These are phyloP conservation scores for Caenorhabditis tropicalis DNA, from an alignment of 1,140 invertebrate genomes.

Conservation along the genomic window DNA sequence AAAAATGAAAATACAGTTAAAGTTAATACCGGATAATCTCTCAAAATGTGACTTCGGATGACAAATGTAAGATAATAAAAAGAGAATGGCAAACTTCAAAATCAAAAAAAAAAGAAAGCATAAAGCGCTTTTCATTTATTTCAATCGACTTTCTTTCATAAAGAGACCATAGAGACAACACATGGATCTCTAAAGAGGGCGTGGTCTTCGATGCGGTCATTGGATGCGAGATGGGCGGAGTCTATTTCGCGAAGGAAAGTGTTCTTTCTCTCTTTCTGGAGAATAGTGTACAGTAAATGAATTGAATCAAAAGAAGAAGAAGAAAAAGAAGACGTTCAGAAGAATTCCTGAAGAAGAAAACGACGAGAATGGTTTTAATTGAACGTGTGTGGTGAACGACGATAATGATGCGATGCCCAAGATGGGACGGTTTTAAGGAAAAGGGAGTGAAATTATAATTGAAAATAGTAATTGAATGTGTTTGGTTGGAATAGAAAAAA, in stretches of 20 bases:
- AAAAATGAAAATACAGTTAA: background rate
- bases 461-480: conserved; percentile 44
- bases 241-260: background rate
- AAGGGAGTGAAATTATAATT: conserved; percentile 24
- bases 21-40: background rate
- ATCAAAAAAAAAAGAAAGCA: background rate
- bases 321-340: background rate
- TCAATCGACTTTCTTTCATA: conserved; percentile 1
- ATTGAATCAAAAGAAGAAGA: too few species aligned
- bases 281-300: conserved; percentile 42
- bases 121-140: background rate
- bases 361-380: conserved; percentile 11
- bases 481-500: conserved; percentile 12
- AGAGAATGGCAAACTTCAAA: background rate
- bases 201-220: background rate
- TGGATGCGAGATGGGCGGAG: conserved; percentile 21
- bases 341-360: background rate
- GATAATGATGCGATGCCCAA: conserved; percentile 30
- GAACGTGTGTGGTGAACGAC: background rate
- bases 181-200: background rate
- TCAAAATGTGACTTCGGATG: background rate
- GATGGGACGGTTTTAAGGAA: conserved; percentile 16
- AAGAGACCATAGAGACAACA: background rate
- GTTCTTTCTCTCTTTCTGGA: background rate
- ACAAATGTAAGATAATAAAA: background rate